These are phyloP conservation scores for Acridotheres tristis DNA, from an alignment of 2,797 vertebrate genomes.

Conservation along the genomic window DNA sequence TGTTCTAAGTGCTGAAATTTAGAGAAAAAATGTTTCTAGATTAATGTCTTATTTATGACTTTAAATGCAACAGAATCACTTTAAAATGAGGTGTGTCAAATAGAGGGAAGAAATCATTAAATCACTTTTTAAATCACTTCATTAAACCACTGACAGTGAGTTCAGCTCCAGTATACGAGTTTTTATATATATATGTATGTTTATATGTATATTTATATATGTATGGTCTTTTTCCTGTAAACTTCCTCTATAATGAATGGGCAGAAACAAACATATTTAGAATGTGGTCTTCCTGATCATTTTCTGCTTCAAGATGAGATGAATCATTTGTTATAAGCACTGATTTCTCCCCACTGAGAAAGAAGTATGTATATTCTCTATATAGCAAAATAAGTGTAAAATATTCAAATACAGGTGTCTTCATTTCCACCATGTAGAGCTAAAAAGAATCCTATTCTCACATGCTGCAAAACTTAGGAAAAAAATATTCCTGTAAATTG, in stretches of 20 bases:
- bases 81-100: background rate
- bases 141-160: background rate
- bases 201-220: too few species aligned
- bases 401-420: background rate
- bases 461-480: background rate
- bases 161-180: background rate
- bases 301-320: background rate
- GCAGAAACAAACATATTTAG: background rate
- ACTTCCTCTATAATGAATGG: background rate
- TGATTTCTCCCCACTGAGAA: background rate
- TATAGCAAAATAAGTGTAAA: background rate
- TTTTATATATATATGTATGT: fast-evolving
- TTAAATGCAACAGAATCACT: background rate
- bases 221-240: background rate
- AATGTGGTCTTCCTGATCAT: background rate
- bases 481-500: background rate
- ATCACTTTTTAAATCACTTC: background rate
- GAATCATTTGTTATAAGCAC: background rate
- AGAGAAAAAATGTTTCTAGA: background rate
- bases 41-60: background rate
- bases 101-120: background rate
- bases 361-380: background rate
- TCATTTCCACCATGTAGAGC: background rate
- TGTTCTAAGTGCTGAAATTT: background rate
- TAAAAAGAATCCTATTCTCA: background rate